A percentile compares a stretch with the other conserved stretches of the same genome.
Evolutionary conservation across 2,113 vertebrate species (phyloP).

Genomic region (Melanocharis versteri): DNA sequence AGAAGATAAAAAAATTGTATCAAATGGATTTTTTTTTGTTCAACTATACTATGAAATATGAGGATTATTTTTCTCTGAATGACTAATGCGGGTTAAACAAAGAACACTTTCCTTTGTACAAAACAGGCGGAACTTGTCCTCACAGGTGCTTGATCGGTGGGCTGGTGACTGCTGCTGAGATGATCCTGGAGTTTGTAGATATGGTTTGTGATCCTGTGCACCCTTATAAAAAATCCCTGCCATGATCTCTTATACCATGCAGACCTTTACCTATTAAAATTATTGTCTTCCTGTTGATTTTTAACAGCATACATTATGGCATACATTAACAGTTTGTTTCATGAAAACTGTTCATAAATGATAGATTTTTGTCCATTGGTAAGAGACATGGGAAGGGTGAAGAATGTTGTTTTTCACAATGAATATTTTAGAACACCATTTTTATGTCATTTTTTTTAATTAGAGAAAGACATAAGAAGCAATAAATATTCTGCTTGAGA

Average conservation of each 20-base stretch:
- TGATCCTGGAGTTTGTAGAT: not conserved
- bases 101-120: not conserved
- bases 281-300: not conserved
- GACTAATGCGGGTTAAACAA: not conserved
- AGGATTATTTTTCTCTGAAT: not conserved
- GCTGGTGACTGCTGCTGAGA: not conserved
- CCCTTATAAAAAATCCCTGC: not conserved
- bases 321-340: too few species aligned
- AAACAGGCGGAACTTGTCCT: not conserved
- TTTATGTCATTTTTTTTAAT: not conserved
- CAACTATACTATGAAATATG: slow-evolving; percentile 31
- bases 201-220: not conserved
- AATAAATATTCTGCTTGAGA: not conserved
- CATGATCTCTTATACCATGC: not conserved
- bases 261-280: not conserved
- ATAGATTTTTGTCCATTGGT: not conserved
- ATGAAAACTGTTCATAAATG: not conserved
- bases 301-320: not conserved
- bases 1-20: slow-evolving; percentile 42
- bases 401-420: not conserved
- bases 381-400: not conserved
- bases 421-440: not conserved
- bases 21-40: slow-evolving; percentile 61
- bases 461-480: not conserved
- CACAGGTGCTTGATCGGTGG: not conserved